Evolutionary conservation across 2,888 invertebrate species (phyloP), one percentile per base, ranked within the genome.

Genomic region (Mesopsocus fuscifrons): DNA sequence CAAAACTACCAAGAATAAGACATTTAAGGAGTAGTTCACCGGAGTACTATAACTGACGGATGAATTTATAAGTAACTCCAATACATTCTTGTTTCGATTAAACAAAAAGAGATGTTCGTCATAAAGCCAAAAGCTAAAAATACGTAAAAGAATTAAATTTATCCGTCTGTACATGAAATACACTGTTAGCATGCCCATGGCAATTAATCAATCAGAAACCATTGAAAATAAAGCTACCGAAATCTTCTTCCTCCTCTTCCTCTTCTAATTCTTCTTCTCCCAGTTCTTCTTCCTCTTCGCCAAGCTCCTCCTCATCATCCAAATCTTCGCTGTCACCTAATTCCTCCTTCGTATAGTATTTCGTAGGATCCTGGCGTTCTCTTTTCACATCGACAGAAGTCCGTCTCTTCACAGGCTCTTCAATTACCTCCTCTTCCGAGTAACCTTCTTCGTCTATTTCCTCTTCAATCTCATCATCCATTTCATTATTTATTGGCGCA

Each of bases 211-310:
- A 44, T 33, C 4, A 32, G 15, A 15, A 20, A 23, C n/a, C n/a
- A 13, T 31, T n/a, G 22, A 31, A 40, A 18, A 22, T 20, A 32
- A 9, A 17, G 15, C 18, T 34, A 31, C 58, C 57, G 30, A 60
- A 58, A 41, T 65, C 63, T 16, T 63, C 46, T 35, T 52, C 50
- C 11, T 49, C 49, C 20, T 51, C 51, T 33, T 49, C 49, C 6
- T 48, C 49, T 21, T 48, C 51, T 42, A 50, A 51, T 31, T 52
- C 53, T n/a, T 49, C 50, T 34, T 53, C 51, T 9, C 52, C 52
- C 42, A 58, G 58, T 38, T 57, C 55, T 43, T 61, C 60, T 13
- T 59, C 59, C 21, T 54, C 53, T 21, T 48, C 51, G 34, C 49
- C 50, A 23, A 47, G 47, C 17, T 49, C 48, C 22, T 50, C 51